Conservation (phyloP, 2,797 vertebrate species). For the Notamacropus eugenii region DNA sequence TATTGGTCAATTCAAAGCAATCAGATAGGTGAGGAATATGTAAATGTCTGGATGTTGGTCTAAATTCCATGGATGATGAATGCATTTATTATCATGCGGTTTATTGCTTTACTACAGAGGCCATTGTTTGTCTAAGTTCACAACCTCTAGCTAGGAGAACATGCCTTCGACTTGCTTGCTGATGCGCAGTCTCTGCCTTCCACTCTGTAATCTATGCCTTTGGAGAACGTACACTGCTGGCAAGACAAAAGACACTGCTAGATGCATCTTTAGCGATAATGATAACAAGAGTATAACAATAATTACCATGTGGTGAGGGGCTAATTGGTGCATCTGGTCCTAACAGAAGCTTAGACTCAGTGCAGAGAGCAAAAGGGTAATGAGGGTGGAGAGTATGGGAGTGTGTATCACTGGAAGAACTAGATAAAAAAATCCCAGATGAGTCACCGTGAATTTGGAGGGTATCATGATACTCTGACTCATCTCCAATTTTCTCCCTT, state of each 20-base stretch:
- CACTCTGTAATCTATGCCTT: background rate
- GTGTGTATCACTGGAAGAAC: background rate
- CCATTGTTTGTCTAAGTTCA: background rate
- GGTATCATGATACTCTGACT: background rate
- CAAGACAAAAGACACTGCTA: background rate
- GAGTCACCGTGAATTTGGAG: slow-evolving; percentile 7
- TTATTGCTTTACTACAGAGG: background rate
- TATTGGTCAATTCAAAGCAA: background rate
- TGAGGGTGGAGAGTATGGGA: background rate
- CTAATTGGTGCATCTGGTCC: background rate
- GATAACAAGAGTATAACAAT: background rate
- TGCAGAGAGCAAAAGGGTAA: background rate
- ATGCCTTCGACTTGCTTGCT: background rate
- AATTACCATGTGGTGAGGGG: background rate
- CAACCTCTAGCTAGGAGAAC: background rate
- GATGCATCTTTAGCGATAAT: background rate
- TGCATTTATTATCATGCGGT: background rate
- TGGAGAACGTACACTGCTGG: background rate
- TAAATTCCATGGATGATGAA: background rate
- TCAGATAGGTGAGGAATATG: background rate
- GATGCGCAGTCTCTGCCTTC: background rate
- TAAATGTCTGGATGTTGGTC: background rate
- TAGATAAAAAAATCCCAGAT: background rate
- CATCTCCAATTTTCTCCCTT: background rate
- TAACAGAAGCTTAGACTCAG: background rate